Base-by-base conservation (phyloP, 35 echinoderm and acorn worm genomes). In the Apostichopus parvimensis region DNA sequence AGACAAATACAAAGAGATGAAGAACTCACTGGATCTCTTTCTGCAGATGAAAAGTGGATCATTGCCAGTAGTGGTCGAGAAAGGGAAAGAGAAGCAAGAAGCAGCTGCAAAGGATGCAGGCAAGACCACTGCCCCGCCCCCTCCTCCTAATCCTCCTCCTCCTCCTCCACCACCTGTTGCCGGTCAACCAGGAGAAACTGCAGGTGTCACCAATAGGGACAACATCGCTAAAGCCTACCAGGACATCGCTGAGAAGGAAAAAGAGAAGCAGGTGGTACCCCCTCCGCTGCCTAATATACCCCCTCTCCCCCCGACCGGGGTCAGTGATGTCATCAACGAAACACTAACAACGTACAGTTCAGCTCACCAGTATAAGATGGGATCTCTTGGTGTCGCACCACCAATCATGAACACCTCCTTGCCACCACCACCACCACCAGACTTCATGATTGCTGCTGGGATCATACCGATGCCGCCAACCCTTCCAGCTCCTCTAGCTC, bases 41-140 rank as follows among this genome's bases (percentile, higher is more conserved):
- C 64, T 88, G 60, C 86, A 88, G 68, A 88, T 88, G 86, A 88
- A 73, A 25, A 88, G 86, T 88, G 86, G 86, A 3, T 64, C 86
- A 13, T 20, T 88, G 86, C 86, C 86, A 15, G 86, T 88, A 4
- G 86, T 88, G 58, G 20, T 66, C 12, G 86, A 88, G 52, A 88
- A 73, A 66, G 25, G 3, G 4, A 73, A 28, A 72, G 86, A 57
- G 6, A 84, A 57, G 18, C 54, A 20, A 15, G 7, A 10, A 5
- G 25, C 28, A 53, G 58, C 58, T 61, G 58, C 58, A 9, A 54
- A 28, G 17, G 28, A 22, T 34, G 28, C 78, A 15, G 6, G 15
- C 11, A 13, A 22, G 6, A 28, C 9, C 6, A 58, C 2, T 57
- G 55, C 81, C 24, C 7, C 34, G 15, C 5, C 12, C 5, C 14